Evolutionary conservation across 2,113 vertebrate species (phyloP).

Genomic region (Ammospiza caudacuta): DNA sequence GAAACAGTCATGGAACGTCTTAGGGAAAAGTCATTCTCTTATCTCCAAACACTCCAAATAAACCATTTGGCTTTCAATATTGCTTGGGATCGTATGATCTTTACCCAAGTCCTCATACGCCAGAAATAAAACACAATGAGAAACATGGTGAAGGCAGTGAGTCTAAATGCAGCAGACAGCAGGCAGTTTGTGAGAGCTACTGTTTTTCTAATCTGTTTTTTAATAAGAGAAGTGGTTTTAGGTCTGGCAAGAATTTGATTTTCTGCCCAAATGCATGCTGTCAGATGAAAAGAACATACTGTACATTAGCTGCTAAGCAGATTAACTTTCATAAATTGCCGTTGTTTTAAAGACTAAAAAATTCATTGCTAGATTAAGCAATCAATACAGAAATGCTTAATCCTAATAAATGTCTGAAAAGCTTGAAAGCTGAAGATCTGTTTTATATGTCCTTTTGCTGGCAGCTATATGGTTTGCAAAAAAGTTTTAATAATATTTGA

Average conservation of each 20-base stretch:
- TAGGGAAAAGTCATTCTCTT: neutral
- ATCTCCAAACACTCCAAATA: neutral
- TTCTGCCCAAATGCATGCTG: slow-evolving; percentile 55
- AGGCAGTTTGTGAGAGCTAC: slow-evolving; percentile 60
- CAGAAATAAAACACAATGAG: slow-evolving; percentile 64
- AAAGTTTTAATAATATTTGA: neutral
- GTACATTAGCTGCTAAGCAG: slow-evolving; percentile 58
- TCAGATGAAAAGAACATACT: slow-evolving; percentile 61
- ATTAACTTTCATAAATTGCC: slow-evolving; percentile 52
- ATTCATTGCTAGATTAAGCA: neutral
- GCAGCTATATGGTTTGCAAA: slow-evolving; percentile 41
- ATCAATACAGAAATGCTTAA: neutral
- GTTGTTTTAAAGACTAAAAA: slow-evolving; percentile 46
- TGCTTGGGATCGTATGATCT: slow-evolving; percentile 23
- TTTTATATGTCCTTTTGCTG: slow-evolving; percentile 52
- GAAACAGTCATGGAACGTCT: neutral
- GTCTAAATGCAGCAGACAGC: neutral
- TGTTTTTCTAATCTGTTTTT: slow-evolving; percentile 79
- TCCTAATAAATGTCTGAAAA: neutral
- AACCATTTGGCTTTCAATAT: slow-evolving; percentile 8
- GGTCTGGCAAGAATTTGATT: slow-evolving; percentile 62
- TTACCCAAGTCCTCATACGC: slow-evolving; percentile 48
- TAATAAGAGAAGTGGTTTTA: slow-evolving; percentile 70
- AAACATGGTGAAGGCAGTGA: slow-evolving; percentile 41
- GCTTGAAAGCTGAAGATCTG: slow-evolving; percentile 30